Conservation (phyloP, 2,797 vertebrate genomes). For the Limosa lapponica region DNA sequence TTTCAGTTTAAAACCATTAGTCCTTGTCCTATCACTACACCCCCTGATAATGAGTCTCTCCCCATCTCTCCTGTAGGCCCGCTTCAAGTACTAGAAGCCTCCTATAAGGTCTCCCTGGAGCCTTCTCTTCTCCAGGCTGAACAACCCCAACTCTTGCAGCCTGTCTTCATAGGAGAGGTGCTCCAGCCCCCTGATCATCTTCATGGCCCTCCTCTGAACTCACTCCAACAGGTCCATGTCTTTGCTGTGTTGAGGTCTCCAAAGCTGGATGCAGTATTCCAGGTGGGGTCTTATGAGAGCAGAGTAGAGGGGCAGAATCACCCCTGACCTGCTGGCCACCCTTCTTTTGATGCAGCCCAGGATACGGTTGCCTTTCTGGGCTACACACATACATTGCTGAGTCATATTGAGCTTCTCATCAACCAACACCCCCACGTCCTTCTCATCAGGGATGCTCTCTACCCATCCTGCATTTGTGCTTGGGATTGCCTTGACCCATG, state of each 20-base stretch:
- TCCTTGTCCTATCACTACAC: not conserved
- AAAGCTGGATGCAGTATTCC: not conserved
- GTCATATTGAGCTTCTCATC: not conserved
- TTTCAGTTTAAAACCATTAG: not conserved
- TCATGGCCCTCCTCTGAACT: not conserved
- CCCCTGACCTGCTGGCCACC: not conserved
- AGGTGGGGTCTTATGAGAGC: not conserved
- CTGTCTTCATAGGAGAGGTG: not conserved
- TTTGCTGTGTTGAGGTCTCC: not conserved
- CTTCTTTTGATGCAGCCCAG: not conserved
- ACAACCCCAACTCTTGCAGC: not conserved
- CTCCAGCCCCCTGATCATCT: not conserved
- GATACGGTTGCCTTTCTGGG: not conserved
- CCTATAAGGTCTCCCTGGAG: not conserved
- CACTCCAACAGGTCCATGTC: not conserved
- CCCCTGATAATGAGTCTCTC: not conserved
- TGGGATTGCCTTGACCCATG: not conserved
- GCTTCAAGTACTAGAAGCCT: not conserved
- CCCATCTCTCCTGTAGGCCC: not conserved
- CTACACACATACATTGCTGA: not conserved
- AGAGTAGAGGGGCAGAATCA: not conserved
- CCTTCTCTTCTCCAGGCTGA: not conserved
- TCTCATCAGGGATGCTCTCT: not conserved
- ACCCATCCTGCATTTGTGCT: not conserved
- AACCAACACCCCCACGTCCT: not conserved